Base-by-base conservation (phyloP, 2,797 vertebrate species). In the Sebastes cheni region DNA sequence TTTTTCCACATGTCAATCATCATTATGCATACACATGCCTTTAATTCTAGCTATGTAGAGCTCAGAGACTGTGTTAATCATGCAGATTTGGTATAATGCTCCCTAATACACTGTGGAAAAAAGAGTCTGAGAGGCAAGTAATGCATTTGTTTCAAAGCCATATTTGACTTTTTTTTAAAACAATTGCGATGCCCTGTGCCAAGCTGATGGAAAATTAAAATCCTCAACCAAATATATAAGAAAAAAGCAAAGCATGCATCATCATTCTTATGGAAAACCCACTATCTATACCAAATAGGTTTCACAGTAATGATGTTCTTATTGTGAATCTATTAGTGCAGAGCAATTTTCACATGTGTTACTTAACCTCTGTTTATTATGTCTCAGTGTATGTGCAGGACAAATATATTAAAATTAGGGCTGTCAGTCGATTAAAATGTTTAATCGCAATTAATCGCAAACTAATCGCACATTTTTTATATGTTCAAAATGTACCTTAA, bases 21-120 rank as follows among this genome's bases (percentile, higher is more conserved):
- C 67, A 83, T 72, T 75, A 82, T 82, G 52, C 77, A 68, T 11
- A 55, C 59, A 62, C 36, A 79, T 73, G 71, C 55, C 50, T 69
- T 72, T 59, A 72, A 46, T 50, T n/a, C 22, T 25, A 25, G 30
- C 58, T 69, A 23, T 5, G 2, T 23, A 13, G 13, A 75, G 32
- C n/a, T 14, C 7, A 27, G 27, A 75, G 10, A 34, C 13, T 2
- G 39, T 64, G 59, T 61, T 74, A 32, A 56, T 67, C 59, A 77
- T 68, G 29, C 50, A 55, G n/a, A 55, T 69, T 22, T 74, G 39
- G 36, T 42, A 50, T 34, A 71, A 66, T 67, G 29, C 23, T 62
- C 7, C 4, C 16, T 39, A n/a, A 20, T 29, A 18, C 3, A 23
- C 6, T 20, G 3, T 54, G 16, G 12, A 2, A 55, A 65, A 69